Base-by-base conservation (phyloP, 1,140 invertebrate genomes). In the Octopus sinensis region DNA sequence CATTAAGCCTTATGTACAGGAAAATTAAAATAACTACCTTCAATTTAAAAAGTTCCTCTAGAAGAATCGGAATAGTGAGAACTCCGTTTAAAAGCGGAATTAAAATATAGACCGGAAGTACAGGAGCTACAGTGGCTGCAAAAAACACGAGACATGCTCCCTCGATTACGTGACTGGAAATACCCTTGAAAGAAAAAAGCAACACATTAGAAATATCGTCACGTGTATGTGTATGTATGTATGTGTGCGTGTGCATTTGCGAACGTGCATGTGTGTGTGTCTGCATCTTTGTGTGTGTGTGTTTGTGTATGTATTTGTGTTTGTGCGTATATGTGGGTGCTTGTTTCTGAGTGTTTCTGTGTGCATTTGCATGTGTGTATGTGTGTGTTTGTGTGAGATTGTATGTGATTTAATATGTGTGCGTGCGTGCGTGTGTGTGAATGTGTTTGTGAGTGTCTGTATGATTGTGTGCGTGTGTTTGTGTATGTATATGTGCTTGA, bases 21-120 rank as follows among this genome's bases (percentile, higher is more conserved):
- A 13, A 30, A n/a, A 68, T 0, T 71, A 43, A 53, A 76, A 43
- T 17, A 79, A 13, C 52, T 53, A 83, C 82, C 53, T 78, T 71
- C 52, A 68, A 53, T 54, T 68, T 54, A 53, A 56, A 54, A 68
- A 83, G 52, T 6, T 23, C 53, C 6, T 79, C 71, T 5, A 62
- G n/a, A 7, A 84, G n/a, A 17, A 80, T 52, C 13, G 84, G 79
- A 43, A 83, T 12, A 0, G 79, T 17, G 13, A 84, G 78, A 4
- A 83, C 83, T n/a, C 77, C 76, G 71, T 79, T 76, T 54, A 82
- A 56, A 7, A 82, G 81, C n/a, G 85, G 85, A 56, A 86, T 78
- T 6, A 83, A 68, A 13, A 86, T 75, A 62, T 78, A 85, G 17
- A 86, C 84, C 7, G 85, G 83, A 56, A 85, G 78, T 53, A 78